Evolutionary conservation across 2,888 invertebrate species (phyloP).

Genomic region (Quadroppia sp.): DNA sequence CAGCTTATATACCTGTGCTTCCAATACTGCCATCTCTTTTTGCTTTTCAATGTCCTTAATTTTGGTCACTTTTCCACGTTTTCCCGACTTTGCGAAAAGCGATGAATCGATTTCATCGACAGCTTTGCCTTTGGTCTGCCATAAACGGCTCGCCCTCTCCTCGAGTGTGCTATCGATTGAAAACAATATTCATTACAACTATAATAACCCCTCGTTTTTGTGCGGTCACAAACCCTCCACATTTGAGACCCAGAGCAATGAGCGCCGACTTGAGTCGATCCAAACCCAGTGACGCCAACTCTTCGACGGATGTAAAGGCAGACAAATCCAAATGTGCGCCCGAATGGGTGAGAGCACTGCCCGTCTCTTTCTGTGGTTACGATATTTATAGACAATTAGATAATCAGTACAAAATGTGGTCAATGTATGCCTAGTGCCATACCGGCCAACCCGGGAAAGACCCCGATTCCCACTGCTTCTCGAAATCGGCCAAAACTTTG

Average conservation of each 20-base stretch:
- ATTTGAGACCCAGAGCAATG: slow-evolving; percentile 93
- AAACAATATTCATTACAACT: slow-evolving; percentile 35
- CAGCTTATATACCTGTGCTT: slow-evolving; percentile 83
- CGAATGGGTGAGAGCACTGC: slow-evolving; percentile 79
- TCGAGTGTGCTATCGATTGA: slow-evolving; percentile 68
- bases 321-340: slow-evolving; percentile 98
- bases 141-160: slow-evolving; percentile 92
- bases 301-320: slow-evolving; percentile 94
- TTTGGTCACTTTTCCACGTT: slow-evolving; percentile 63
- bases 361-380: slow-evolving; percentile 80
- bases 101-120: slow-evolving; percentile 85
- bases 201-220: slow-evolving; percentile 18
- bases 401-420: too few species aligned
- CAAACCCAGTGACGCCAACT: slow-evolving; percentile 90
- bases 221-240: slow-evolving; percentile 70
- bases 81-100: slow-evolving; percentile 84
- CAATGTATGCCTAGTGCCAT: too few species aligned
- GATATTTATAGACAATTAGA: too few species aligned
- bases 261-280: slow-evolving; percentile 95
- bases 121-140: slow-evolving; percentile 80
- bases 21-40: slow-evolving; percentile 79
- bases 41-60: slow-evolving; percentile 62
- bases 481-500: slow-evolving; percentile 71
- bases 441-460: slow-evolving; percentile 91
- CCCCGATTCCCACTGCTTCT: slow-evolving; percentile 80